These are phyloP conservation scores for Meloidogyne hapla DNA, from an alignment of 1,140 invertebrate species.

Conservation along the genomic window DNA sequence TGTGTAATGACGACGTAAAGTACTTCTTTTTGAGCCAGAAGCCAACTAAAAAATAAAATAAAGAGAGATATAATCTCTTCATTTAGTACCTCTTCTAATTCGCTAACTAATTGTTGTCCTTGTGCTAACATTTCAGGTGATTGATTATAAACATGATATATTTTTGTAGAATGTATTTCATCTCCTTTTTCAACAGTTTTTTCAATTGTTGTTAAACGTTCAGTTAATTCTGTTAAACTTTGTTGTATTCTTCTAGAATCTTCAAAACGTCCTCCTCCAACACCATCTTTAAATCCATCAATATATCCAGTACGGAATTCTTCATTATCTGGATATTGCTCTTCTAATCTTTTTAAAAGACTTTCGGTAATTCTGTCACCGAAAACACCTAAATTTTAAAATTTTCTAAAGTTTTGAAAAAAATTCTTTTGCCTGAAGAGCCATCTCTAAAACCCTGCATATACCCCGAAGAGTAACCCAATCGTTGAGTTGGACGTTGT, in stretches of 20 bases:
- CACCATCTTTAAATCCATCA: slow-evolving; percentile 63
- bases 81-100: slow-evolving; percentile 48
- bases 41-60: slow-evolving; percentile 45
- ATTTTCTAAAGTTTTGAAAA: no score
- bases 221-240: slow-evolving; percentile 61
- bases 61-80: not conserved
- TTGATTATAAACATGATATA: slow-evolving; percentile 62
- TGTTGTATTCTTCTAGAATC: slow-evolving; percentile 58
- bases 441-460: slow-evolving; percentile 64
- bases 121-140: slow-evolving; percentile 30
- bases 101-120: slow-evolving; percentile 53
- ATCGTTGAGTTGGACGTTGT: slow-evolving; percentile 37
- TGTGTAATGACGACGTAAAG: slow-evolving; percentile 60
- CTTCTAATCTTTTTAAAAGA: slow-evolving; percentile 58
- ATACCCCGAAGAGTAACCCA: slow-evolving; percentile 62
- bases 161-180: slow-evolving; percentile 63
- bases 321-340: slow-evolving; percentile 62
- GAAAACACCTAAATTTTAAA: slow-evolving; percentile 35
- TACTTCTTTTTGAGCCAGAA: slow-evolving; percentile 57
- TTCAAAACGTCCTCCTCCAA: slow-evolving; percentile 46
- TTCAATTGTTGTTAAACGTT: slow-evolving; percentile 57
- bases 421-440: slow-evolving; percentile 37
- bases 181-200: slow-evolving; percentile 58
- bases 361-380: slow-evolving; percentile 58
- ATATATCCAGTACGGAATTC: slow-evolving; percentile 63